Conservation (phyloP, 2,113 vertebrate genomes). For the Myodes glareolus region DNA sequence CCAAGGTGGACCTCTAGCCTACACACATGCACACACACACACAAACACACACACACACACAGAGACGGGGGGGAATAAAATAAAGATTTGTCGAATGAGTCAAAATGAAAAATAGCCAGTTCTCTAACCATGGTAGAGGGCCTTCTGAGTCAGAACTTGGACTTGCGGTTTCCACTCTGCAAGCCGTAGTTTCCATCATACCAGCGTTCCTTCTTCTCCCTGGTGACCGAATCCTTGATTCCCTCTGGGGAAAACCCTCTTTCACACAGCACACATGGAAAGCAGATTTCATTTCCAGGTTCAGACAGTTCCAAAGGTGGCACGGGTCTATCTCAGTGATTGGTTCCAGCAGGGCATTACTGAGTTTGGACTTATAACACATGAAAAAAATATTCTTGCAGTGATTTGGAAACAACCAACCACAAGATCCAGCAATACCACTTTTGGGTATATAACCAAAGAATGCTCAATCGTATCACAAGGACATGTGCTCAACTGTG, state of each 20-base stretch:
- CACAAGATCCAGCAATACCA: no score
- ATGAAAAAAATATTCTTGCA: neutral
- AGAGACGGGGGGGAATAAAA: neutral
- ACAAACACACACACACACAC: neutral
- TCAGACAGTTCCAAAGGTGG: constrained; percentile 7
- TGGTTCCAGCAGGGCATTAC: neutral
- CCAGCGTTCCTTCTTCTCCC: neutral
- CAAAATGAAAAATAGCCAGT: neutral
- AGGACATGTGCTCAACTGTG: no score
- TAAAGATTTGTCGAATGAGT: neutral
- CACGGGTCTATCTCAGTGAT: neutral
- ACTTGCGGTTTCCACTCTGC: no score
- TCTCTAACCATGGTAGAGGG: neutral
- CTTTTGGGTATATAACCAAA: no score
- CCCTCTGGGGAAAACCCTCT: neutral
- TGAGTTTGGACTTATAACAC: neutral
- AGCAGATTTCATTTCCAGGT: neutral
- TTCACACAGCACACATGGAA: neutral
- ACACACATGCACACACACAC: neutral
- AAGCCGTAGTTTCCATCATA: neutral
- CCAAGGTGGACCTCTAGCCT: neutral
- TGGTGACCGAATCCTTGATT: neutral
- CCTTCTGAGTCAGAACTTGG: neutral
- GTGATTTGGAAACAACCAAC: no score
- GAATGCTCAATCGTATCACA: no score